Evolutionary conservation across 2,113 vertebrate genomes (phyloP), one percentile per base, ranked within the genome.

Genomic region (Mastomys coucha): DNA sequence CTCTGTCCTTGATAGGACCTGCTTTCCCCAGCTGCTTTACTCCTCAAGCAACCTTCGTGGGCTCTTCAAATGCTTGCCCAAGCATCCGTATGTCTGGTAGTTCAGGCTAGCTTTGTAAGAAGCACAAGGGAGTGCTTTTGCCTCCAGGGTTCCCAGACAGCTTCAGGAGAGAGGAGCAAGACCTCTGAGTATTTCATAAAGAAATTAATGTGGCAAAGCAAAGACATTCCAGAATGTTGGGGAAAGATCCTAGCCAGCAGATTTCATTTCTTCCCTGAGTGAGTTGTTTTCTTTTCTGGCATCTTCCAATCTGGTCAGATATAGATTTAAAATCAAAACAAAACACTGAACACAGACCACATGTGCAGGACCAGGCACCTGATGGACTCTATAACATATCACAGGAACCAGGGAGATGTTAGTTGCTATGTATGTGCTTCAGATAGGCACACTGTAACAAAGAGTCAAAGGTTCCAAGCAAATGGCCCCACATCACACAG

Each of bases 241-340:
- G 16, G 49, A 11, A 39, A 42, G 49, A 26, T 36, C 6, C 24
- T 67, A 77, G 33, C 36, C 84, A 82, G 73, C 56, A 90, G 91
- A 95, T 77, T 42, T 60, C 51, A 87, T 80, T 67, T 78, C 31
- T 28, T 88, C 63, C n/a, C 10, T 2, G 2, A 8, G 12, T 86
- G 76, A 80, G 22, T 39, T 67, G 31, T 49, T 91, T 93, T 75
- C 45, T 65, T 93, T 96, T 65, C 87, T 87, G 58, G n/a, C 51
- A 65, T 67, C 7, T 63, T 12, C 28, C 16, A 36, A 9, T 85
- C 82, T 51, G 45, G 76, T 91, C 82, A 58, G 26, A 65, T 69
- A 12, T 5, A 45, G 58, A 81, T 91, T 42, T 80, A 91, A 95
- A 85, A n/a, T 85, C 85, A 49, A 89, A 91, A 92, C 51, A 42